These are phyloP conservation scores for Dromius quadrimaculatus DNA, from an alignment of 2,888 invertebrate genomes.

Conservation along the genomic window DNA sequence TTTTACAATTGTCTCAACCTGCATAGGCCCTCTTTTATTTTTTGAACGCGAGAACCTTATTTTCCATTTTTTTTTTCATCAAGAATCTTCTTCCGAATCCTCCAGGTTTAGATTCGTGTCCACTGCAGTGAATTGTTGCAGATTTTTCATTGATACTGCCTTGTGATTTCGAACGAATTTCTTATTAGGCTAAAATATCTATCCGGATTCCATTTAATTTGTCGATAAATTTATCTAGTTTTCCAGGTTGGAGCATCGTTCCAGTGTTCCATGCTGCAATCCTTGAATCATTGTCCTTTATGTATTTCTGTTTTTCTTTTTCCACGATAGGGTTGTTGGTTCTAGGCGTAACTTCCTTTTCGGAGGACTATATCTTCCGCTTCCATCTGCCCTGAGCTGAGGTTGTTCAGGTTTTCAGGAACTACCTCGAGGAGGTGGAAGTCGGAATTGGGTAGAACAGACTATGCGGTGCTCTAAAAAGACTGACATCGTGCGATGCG, in stretches of 20 bases:
- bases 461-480: no score
- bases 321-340: conserved; percentile 3
- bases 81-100: conserved; percentile 2
- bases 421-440: neutral
- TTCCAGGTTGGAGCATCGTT: neutral
- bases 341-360: conserved; percentile 9
- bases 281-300: conserved; percentile 3
- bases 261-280: neutral
- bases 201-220: neutral
- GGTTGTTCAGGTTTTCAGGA: neutral
- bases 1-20: neutral
- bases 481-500: no score
- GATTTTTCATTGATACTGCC: neutral
- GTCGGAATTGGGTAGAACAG: no score
- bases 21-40: neutral
- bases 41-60: neutral
- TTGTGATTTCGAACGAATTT: neutral
- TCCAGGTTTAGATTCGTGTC: neutral
- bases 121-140: neutral
- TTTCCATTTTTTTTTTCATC: neutral
- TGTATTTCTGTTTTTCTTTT: neutral
- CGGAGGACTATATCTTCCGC: conserved; percentile 5
- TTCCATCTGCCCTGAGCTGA: neutral
- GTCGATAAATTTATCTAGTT: neutral
- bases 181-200: neutral